Evolutionary conservation across 2,113 vertebrate genomes (phyloP).

Genomic region (Leucopsar rothschildi): DNA sequence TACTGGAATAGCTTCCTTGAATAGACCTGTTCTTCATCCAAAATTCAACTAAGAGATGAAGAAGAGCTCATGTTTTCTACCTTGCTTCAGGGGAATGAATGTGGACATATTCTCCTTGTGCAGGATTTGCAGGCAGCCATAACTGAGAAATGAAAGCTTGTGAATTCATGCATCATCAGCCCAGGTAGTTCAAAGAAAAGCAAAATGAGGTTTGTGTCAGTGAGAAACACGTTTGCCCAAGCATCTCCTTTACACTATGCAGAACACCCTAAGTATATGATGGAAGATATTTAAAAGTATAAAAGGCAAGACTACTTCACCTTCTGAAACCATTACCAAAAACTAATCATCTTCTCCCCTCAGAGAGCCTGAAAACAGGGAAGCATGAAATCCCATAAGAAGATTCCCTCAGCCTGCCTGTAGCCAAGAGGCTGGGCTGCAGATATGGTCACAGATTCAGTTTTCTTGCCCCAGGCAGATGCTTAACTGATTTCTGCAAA

Average conservation of each 20-base stretch:
- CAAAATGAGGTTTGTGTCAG: not conserved
- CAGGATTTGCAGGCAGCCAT: not conserved
- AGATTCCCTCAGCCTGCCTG: not conserved
- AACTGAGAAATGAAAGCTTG: not conserved
- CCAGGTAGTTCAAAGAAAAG: not conserved
- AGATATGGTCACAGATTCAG: not conserved
- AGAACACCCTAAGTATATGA: not conserved
- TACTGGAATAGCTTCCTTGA: not conserved
- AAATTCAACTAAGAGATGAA: not conserved
- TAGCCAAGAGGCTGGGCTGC: not conserved
- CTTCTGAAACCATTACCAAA: not conserved
- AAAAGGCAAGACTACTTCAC: not conserved
- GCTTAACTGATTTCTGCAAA: conserved; percentile 33
- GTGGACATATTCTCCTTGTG: not conserved
- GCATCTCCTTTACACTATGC: not conserved
- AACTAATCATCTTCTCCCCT: not conserved
- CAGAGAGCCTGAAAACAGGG: not conserved
- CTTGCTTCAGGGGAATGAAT: not conserved
- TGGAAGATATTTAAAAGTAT: not conserved
- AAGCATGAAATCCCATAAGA: not conserved
- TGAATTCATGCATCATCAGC: not conserved
- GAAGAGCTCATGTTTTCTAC: not conserved
- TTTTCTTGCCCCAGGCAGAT: conserved; percentile 10
- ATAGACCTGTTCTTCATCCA: not conserved
- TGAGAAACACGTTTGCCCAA: not conserved